These are phyloP conservation scores for Tinamus guttatus DNA, from an alignment of 2,113 vertebrate species.

Conservation along the genomic window DNA sequence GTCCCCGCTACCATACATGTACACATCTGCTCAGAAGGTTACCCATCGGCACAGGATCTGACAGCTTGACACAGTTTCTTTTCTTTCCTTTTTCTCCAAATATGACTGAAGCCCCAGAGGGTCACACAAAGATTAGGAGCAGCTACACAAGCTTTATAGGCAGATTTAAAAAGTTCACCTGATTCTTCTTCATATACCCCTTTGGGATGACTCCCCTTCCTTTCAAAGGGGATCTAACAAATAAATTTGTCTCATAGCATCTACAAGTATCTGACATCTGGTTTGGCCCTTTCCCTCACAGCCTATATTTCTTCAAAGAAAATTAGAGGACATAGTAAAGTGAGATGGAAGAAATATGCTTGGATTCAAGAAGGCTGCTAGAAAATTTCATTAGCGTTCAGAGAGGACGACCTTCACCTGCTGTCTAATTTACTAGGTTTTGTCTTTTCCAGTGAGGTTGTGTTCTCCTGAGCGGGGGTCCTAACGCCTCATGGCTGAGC, in stretches of 20 bases:
- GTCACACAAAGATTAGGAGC: background rate
- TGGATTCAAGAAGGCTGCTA: background rate
- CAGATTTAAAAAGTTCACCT: background rate
- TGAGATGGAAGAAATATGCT: background rate
- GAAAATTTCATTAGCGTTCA: background rate
- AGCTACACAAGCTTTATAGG: background rate
- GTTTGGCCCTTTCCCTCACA: background rate
- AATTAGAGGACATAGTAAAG: constrained; percentile 14
- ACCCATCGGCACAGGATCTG: background rate
- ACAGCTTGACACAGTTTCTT: background rate
- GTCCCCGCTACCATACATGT: background rate
- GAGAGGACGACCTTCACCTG: background rate
- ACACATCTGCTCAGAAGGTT: background rate
- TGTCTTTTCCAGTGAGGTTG: background rate
- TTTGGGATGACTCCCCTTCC: background rate
- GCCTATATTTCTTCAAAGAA: background rate
- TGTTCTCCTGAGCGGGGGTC: background rate
- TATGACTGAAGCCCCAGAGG: background rate
- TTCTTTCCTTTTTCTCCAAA: background rate
- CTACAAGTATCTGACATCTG: background rate
- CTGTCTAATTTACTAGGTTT: background rate
- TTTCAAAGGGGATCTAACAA: background rate
- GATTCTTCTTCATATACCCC: background rate
- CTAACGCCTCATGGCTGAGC: background rate
- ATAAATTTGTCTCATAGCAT: background rate